These are phyloP conservation scores for Channa argus DNA, from an alignment of 2,113 vertebrate species.

Conservation along the genomic window DNA sequence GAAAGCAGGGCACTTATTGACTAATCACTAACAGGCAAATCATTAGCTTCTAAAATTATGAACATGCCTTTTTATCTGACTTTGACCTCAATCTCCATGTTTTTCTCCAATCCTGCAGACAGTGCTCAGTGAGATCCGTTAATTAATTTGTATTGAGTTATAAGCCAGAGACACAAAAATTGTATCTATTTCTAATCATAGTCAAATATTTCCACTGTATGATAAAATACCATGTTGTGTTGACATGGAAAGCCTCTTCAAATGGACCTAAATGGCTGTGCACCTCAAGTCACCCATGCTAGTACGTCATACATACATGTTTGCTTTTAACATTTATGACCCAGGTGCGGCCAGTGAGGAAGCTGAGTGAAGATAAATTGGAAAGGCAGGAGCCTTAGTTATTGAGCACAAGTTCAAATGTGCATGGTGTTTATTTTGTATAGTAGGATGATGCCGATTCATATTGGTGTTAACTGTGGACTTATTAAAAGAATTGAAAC, in stretches of 20 bases:
- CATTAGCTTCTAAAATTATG: slow-evolving; percentile 49
- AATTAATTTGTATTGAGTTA: no score
- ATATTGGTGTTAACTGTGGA: background rate
- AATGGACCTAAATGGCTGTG: slow-evolving; percentile 32
- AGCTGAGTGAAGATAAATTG: slow-evolving; percentile 12
- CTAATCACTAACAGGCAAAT: slow-evolving; percentile 53
- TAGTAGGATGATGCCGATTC: background rate
- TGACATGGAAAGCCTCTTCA: slow-evolving; percentile 37
- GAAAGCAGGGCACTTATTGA: slow-evolving; percentile 8
- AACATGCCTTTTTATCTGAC: slow-evolving; percentile 12
- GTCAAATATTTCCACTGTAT: no score
- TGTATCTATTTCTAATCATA: no score
- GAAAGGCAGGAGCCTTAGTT: slow-evolving; percentile 1
- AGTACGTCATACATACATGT: slow-evolving; percentile 53
- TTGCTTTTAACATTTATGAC: slow-evolving; percentile 56
- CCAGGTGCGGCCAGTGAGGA: slow-evolving; percentile 35
- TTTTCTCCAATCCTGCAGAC: background rate
- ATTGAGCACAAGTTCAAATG: no score
- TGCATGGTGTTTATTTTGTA: slow-evolving; percentile 2
- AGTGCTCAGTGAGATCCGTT: background rate
- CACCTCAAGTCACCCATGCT: slow-evolving; percentile 22
- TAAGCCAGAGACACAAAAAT: no score
- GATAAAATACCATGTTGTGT: slow-evolving; percentile 12
- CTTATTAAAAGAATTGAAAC: background rate
- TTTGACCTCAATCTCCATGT: slow-evolving; percentile 14